These are phyloP conservation scores for Pyrrhia umbra DNA, from an alignment of 2,888 invertebrate genomes.

Conservation along the genomic window DNA sequence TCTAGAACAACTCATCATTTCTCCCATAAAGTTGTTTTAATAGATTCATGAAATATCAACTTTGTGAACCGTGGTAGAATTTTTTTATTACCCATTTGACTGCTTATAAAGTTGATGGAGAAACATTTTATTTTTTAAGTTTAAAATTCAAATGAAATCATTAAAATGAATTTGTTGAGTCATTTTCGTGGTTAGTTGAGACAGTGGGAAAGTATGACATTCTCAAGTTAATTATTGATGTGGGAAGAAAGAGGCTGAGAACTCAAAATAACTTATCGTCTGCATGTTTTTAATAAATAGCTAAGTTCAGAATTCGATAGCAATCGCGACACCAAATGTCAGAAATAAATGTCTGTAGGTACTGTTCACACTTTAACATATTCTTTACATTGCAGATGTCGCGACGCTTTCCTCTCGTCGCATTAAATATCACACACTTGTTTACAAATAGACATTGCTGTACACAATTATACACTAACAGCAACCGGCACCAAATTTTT, in stretches of 20 bases:
- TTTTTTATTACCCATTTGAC: slow-evolving; percentile 65
- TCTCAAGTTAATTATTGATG: slow-evolving; percentile 3
- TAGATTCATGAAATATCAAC: slow-evolving; percentile 68
- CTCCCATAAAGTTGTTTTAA: slow-evolving; percentile 79
- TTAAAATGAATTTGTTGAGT: slow-evolving; percentile 40
- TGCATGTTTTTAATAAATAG: too few relatives aligned
- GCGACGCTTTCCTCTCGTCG: too few relatives aligned
- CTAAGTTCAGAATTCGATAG: too few relatives aligned
- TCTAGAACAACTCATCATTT: slow-evolving; percentile 83
- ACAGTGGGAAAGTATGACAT: not conserved
- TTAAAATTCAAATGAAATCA: slow-evolving; percentile 52
- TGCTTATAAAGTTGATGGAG: slow-evolving; percentile 50
- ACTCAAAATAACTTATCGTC: too few relatives aligned
- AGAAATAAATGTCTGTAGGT: too few relatives aligned
- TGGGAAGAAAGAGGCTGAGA: slow-evolving; percentile 1
- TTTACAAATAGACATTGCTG: too few relatives aligned
- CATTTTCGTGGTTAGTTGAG: slow-evolving; percentile 35
- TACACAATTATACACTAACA: too few relatives aligned
- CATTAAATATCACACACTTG: too few relatives aligned
- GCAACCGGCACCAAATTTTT: too few relatives aligned
- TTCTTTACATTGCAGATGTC: too few relatives aligned
- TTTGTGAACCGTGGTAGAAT: slow-evolving; percentile 57
- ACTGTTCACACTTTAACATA: too few relatives aligned
- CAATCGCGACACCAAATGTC: too few relatives aligned
- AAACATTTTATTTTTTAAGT: slow-evolving; percentile 50